phyloP scores from a whole-genome alignment of 2,888 invertebrate genomes.

The Coremacera marginata region DNA sequence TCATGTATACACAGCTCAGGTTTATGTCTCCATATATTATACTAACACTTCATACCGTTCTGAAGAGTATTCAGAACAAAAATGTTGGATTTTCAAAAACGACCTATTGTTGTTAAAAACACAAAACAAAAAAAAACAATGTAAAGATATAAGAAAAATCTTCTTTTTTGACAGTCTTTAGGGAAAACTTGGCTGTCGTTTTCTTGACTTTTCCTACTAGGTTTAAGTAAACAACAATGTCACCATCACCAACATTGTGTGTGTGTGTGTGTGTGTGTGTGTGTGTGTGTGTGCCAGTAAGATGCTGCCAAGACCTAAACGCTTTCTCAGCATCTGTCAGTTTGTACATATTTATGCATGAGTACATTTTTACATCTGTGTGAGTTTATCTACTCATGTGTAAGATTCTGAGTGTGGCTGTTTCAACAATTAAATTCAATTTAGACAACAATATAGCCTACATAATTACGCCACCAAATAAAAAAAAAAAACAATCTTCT shows the following conservation, averaged over 20 bases:
- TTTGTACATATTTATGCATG: neutral
- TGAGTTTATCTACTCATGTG: slow-evolving; percentile 26
- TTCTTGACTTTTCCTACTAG: neutral
- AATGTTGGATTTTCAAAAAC: too few relatives aligned
- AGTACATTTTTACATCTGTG: slow-evolving; percentile 39
- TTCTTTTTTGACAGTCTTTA: too few relatives aligned
- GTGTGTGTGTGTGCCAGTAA: neutral
- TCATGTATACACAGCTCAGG: too few relatives aligned
- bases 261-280: too few relatives aligned
- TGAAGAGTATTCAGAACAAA: too few relatives aligned
- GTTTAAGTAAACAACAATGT: neutral
- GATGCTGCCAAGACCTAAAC: neutral
- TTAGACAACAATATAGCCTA: slow-evolving; percentile 3
- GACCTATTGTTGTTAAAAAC: too few relatives aligned
- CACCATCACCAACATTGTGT: neutral
- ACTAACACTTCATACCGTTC: too few relatives aligned
- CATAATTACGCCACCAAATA: neutral
- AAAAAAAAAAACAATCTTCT: neutral
- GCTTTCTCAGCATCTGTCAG: neutral
- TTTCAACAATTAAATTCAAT: slow-evolving; percentile 27
- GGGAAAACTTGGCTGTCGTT: neutral
- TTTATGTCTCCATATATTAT: too few relatives aligned
- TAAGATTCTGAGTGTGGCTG: slow-evolving; percentile 36
- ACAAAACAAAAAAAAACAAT: too few relatives aligned
- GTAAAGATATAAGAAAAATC: too few relatives aligned